Evolutionary conservation across 2,888 invertebrate genomes (phyloP).

Genomic region (Phengaris alcon): DNA sequence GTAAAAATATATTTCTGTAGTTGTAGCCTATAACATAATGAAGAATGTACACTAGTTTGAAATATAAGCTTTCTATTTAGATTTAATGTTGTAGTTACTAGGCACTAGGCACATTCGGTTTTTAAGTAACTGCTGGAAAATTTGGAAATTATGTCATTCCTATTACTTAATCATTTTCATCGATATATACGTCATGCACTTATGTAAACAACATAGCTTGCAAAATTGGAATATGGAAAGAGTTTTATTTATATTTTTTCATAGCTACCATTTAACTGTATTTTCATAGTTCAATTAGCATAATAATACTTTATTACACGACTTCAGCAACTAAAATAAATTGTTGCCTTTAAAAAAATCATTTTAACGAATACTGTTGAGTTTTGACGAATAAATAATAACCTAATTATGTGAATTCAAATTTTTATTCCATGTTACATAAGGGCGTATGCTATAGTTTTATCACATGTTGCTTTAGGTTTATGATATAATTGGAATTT

Average conservation of each 20-base stretch:
- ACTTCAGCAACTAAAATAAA: not conserved
- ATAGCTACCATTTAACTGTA: not conserved
- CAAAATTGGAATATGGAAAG: not conserved
- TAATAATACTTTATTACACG: not conserved
- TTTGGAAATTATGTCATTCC: not conserved
- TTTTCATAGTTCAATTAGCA: not conserved
- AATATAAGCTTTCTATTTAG: not conserved
- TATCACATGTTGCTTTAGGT: not conserved
- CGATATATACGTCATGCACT: conserved; percentile 1
- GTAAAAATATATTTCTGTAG: too few relatives aligned
- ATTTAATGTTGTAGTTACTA: not conserved
- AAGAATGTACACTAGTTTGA: too few relatives aligned
- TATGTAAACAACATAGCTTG: not conserved
- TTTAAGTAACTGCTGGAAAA: not conserved
- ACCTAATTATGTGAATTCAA: too few relatives aligned
- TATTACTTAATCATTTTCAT: not conserved
- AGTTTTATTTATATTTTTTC: not conserved
- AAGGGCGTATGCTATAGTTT: not conserved
- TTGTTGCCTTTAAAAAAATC: not conserved
- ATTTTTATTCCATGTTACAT: not conserved
- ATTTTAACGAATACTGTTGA: not conserved
- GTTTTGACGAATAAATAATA: too few relatives aligned
- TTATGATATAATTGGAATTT: conserved; percentile 6
- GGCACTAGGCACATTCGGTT: too few relatives aligned
- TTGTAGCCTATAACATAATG: too few relatives aligned